These are phyloP conservation scores for Odontocerum albicorne DNA, from an alignment of 2,888 invertebrate genomes.

Conservation along the genomic window DNA sequence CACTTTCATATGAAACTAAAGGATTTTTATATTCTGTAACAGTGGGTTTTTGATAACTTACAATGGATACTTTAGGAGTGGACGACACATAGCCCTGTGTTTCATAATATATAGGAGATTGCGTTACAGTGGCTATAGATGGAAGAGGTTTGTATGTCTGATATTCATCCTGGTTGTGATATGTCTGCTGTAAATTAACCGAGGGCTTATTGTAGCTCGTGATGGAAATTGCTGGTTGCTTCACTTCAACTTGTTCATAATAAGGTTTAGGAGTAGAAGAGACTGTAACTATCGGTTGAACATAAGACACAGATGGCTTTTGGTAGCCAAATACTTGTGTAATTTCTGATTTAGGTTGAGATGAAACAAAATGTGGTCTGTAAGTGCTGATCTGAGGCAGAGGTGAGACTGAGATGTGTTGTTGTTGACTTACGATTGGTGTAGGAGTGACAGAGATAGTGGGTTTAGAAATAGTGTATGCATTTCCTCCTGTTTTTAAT, in stretches of 20 bases:
- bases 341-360: slow-evolving; percentile 48
- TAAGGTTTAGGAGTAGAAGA: slow-evolving; percentile 43
- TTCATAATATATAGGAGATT: slow-evolving; percentile 31
- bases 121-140: slow-evolving; percentile 31
- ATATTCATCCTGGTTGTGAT: slow-evolving; percentile 40
- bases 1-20: slow-evolving; percentile 46
- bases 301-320: slow-evolving; percentile 51
- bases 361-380: slow-evolving; percentile 47
- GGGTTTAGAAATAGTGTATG: slow-evolving; percentile 9
- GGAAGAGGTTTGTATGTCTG: slow-evolving; percentile 31
- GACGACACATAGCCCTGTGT: slow-evolving; percentile 33
- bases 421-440: slow-evolving; percentile 41
- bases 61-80: slow-evolving; percentile 29
- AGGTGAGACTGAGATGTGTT: slow-evolving; percentile 24
- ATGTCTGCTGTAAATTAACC: slow-evolving; percentile 26
- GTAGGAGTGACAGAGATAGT: slow-evolving; percentile 42
- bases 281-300: slow-evolving; percentile 47
- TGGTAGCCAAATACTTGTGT: slow-evolving; percentile 53
- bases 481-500: slow-evolving; percentile 6
- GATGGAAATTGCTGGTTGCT: slow-evolving; percentile 36
- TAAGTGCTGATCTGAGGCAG: slow-evolving; percentile 22
- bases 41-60: slow-evolving; percentile 46
- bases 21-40: slow-evolving; percentile 51
- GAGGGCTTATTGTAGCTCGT: slow-evolving; percentile 37
- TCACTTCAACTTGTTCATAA: slow-evolving; percentile 38